These are phyloP conservation scores for Diplazon laetatorius DNA, from an alignment of 2,888 invertebrate genomes.

Conservation along the genomic window DNA sequence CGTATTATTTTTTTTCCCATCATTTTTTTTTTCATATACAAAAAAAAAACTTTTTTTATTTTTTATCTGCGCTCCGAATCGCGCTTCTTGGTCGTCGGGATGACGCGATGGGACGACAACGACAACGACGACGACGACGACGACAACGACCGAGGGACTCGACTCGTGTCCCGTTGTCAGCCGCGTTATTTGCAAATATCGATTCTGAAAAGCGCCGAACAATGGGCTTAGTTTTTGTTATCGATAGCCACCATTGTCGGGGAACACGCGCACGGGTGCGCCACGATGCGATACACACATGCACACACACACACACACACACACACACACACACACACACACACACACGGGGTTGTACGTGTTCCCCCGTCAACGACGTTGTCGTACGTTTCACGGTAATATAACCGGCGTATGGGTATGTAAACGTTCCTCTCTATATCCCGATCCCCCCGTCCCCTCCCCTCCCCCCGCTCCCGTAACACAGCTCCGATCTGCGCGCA, in stretches of 20 bases:
- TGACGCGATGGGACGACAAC: constrained; percentile 53
- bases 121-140: constrained; percentile 13
- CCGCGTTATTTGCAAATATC: constrained; percentile 81
- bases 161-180: constrained; percentile 58
- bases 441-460: no score
- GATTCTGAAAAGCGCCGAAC: constrained; percentile 82
- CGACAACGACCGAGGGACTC: background rate
- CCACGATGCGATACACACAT: constrained; percentile 45
- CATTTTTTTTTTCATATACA: constrained; percentile 38
- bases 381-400: constrained; percentile 51
- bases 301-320: no score
- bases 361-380: constrained; percentile 59
- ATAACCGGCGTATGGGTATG: constrained; percentile 37
- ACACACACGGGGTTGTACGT: constrained; percentile 25
- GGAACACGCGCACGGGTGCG: constrained; percentile 52
- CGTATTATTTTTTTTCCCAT: constrained; percentile 34
- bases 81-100: constrained; percentile 52
- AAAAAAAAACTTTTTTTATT: constrained; percentile 49
- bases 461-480: no score
- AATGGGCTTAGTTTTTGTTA: constrained; percentile 82
- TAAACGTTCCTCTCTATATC: constrained; percentile 12
- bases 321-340: no score
- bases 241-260: constrained; percentile 74
- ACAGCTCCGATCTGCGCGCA: constrained; percentile 52
- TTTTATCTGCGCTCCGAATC: constrained; percentile 64